A percentile compares a stretch with the other conserved stretches of the same genome.
Evolutionary conservation across 2,113 vertebrate species (phyloP).

Genomic region (Cyanoderma ruficeps): DNA sequence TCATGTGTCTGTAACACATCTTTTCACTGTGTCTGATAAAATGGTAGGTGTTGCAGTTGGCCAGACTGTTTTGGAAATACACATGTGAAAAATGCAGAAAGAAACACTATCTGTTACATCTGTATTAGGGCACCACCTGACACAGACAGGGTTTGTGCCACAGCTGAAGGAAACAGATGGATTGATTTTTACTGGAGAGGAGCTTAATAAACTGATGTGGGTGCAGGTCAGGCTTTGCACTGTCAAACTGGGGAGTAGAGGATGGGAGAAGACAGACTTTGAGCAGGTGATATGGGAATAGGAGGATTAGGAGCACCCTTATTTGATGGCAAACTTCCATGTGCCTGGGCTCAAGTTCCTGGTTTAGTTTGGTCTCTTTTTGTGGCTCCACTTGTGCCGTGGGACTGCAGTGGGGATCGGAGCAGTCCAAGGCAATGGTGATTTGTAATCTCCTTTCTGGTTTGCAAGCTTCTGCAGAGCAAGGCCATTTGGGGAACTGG

Average conservation of each 20-base stretch:
- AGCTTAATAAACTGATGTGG: not conserved
- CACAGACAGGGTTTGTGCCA: not conserved
- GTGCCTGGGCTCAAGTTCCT: not conserved
- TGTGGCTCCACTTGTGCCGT: rapidly evolving
- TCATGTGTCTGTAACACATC: not conserved
- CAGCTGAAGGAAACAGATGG: not conserved
- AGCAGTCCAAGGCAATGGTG: not conserved
- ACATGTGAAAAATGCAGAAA: not conserved
- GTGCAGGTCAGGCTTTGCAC: not conserved
- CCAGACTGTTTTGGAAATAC: not conserved
- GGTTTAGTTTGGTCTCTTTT: not conserved
- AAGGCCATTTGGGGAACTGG: not conserved
- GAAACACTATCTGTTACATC: not conserved
- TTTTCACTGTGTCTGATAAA: not conserved
- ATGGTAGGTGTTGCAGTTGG: not conserved
- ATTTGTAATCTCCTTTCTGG: not conserved
- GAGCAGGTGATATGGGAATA: not conserved
- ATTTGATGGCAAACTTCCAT: not conserved
- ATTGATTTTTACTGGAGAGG: not conserved
- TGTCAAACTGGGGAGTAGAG: not conserved
- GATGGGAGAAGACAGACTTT: not conserved
- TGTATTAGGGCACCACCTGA: not conserved
- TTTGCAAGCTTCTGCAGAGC: not conserved
- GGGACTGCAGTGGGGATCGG: not conserved
- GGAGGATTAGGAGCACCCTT: not conserved